phyloP scores from a whole-genome alignment of 2,888 invertebrate species.

The Trichopria drosophilae region DNA sequence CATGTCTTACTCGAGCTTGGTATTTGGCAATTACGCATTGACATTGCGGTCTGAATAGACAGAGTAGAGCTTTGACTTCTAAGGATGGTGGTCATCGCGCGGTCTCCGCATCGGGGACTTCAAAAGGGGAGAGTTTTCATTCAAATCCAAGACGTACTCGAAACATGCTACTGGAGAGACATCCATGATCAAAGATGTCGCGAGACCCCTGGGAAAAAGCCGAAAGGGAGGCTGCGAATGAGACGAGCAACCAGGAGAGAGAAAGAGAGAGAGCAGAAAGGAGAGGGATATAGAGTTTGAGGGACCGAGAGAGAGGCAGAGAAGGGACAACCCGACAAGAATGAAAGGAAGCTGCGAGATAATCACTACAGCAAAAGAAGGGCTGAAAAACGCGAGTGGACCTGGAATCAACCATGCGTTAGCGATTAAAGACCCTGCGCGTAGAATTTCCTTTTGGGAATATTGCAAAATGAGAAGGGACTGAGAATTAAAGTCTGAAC shows the following conservation, averaged over 20 bases:
- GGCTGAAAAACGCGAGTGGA: too few relatives aligned
- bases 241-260: constrained; percentile 28
- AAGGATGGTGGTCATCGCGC: constrained; percentile 39
- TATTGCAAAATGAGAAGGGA: too few relatives aligned
- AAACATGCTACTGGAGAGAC: constrained; percentile 40
- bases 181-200: constrained; percentile 55
- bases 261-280: constrained; percentile 28
- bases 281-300: constrained; percentile 5
- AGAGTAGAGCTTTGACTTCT: constrained; percentile 24
- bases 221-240: constrained; percentile 39
- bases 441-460: too few relatives aligned
- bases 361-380: too few relatives aligned
- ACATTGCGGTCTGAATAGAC: constrained; percentile 19
- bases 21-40: constrained; percentile 30
- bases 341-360: too few relatives aligned
- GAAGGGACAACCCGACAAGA: too few relatives aligned
- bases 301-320: constrained; percentile 9
- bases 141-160: constrained; percentile 48
- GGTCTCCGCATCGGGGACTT: constrained; percentile 42
- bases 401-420: too few relatives aligned
- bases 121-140: constrained; percentile 52
- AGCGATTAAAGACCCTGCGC: too few relatives aligned
- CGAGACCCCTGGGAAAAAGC: constrained; percentile 27
- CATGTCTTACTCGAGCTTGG: too few relatives aligned
- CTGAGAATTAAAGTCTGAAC: too few relatives aligned